Percentiles rank a stretch among this genome's conserved stretches.
phyloP scores from a whole-genome alignment of 1,140 invertebrate genomes.

The Ylistrum balloti region DNA sequence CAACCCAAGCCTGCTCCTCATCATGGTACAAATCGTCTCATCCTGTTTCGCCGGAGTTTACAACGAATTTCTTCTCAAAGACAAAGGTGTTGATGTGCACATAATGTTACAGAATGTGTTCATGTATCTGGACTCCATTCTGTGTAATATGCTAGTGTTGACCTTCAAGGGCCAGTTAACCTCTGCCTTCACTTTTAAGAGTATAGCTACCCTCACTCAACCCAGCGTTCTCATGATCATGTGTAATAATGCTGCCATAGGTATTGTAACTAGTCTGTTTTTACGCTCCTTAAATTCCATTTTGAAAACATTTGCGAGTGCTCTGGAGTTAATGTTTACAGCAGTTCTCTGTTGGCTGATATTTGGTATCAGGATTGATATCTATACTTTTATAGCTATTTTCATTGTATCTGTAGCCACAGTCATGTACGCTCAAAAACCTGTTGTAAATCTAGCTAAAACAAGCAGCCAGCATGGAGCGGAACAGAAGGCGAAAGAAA shows the following conservation, averaged over 20 bases:
- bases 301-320: slow-evolving; percentile 97
- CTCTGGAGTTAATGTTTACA: slow-evolving; percentile 95
- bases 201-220: slow-evolving; percentile 85
- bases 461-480: slow-evolving; percentile 44
- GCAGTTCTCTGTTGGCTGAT: slow-evolving; percentile 94
- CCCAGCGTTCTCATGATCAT: slow-evolving; percentile 91
- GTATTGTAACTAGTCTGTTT: slow-evolving; percentile 97
- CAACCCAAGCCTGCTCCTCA: slow-evolving; percentile 89
- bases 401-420: slow-evolving; percentile 92
- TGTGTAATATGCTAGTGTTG: slow-evolving; percentile 91
- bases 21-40: slow-evolving; percentile 92
- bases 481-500: neutral
- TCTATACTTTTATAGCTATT: slow-evolving; percentile 92
- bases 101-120: slow-evolving; percentile 97
- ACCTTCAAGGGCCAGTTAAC: slow-evolving; percentile 81
- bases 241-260: slow-evolving; percentile 94
- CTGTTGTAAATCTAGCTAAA: slow-evolving; percentile 85
- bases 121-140: slow-evolving; percentile 97
- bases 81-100: slow-evolving; percentile 89
- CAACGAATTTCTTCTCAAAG: slow-evolving; percentile 96
- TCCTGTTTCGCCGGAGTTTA: slow-evolving; percentile 98
- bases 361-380: slow-evolving; percentile 93
- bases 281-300: slow-evolving; percentile 97
- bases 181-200: slow-evolving; percentile 67
- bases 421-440: slow-evolving; percentile 94